Percentiles rank a stretch among this genome's conserved stretches.
phyloP scores from a whole-genome alignment of 2,888 invertebrate genomes.

The Drosophila greeni region DNA sequence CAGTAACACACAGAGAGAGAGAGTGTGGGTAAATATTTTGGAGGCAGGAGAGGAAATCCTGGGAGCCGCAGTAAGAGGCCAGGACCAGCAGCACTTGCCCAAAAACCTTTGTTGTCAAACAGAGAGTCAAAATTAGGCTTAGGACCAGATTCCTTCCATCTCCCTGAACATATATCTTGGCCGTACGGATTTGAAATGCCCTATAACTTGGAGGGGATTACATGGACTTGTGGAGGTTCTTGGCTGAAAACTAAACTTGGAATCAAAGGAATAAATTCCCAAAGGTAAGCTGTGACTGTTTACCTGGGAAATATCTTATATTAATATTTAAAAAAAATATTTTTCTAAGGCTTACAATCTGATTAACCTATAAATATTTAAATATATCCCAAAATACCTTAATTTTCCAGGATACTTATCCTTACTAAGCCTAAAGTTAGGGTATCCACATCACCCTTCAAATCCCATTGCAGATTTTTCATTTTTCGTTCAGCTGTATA shows the following conservation, averaged over 20 bases:
- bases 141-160: constrained; percentile 27
- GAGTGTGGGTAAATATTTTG: constrained; percentile 29
- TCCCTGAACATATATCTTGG: constrained; percentile 21
- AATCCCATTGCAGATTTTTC: constrained; percentile 20
- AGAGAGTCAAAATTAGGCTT: constrained; percentile 47
- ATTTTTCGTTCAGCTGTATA: constrained; percentile 22
- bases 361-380: too few species aligned
- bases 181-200: constrained; percentile 6
- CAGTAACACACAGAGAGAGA: constrained; percentile 10
- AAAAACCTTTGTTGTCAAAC: constrained; percentile 28
- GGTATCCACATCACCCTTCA: constrained; percentile 5
- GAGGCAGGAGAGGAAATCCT: constrained; percentile 11
- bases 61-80: not conserved
- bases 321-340: not conserved
- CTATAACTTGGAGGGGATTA: not conserved
- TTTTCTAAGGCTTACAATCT: too few species aligned
- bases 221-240: not conserved
- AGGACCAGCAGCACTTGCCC: constrained; percentile 15
- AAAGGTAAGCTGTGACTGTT: not conserved
- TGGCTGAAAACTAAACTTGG: not conserved
- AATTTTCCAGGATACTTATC: not conserved
- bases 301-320: not conserved
- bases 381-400: too few species aligned
- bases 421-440: not conserved
- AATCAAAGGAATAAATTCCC: not conserved